These are phyloP conservation scores for Actenoides lindsayi DNA, from an alignment of 2,113 vertebrate genomes.

Conservation along the genomic window DNA sequence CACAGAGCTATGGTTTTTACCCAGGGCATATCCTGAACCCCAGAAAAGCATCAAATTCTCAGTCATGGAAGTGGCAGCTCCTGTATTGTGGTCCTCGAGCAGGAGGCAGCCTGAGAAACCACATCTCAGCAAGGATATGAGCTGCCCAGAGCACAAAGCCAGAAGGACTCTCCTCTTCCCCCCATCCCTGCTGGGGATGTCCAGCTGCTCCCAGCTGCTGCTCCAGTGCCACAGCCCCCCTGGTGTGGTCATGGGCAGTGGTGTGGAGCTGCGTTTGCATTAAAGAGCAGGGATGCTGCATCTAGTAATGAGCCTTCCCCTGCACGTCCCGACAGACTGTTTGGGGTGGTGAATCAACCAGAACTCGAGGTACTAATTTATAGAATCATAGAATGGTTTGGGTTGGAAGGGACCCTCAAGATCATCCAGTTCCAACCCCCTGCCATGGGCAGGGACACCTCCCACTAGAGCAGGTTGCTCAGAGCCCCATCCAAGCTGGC, in stretches of 20 bases:
- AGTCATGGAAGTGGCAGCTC: no score
- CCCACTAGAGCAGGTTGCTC: no score
- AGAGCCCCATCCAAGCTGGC: no score
- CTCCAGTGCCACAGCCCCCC: not conserved
- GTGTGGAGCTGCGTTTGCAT: not conserved
- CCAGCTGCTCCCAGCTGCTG: accelerated
- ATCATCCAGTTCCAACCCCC: no score
- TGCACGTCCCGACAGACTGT: not conserved
- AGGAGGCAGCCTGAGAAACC: no score
- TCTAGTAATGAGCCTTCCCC: not conserved
- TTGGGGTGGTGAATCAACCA: not conserved
- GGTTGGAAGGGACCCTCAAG: no score
- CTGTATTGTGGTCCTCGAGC: not conserved
- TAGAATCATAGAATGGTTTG: no score
- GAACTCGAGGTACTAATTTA: not conserved
- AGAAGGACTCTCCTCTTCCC: not conserved
- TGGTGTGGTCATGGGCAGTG: accelerated
- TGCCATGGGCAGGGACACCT: no score
- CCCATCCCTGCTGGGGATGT: not conserved
- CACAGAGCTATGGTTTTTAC: not conserved
- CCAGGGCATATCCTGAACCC: no score
- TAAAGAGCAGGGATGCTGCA: no score
- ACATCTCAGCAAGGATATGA: not conserved
- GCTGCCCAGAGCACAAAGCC: not conserved
- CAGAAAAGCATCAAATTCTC: not conserved